These are phyloP conservation scores for Propithecus deckenii DNA, from an alignment of 2,797 vertebrate genomes.

Conservation along the genomic window DNA sequence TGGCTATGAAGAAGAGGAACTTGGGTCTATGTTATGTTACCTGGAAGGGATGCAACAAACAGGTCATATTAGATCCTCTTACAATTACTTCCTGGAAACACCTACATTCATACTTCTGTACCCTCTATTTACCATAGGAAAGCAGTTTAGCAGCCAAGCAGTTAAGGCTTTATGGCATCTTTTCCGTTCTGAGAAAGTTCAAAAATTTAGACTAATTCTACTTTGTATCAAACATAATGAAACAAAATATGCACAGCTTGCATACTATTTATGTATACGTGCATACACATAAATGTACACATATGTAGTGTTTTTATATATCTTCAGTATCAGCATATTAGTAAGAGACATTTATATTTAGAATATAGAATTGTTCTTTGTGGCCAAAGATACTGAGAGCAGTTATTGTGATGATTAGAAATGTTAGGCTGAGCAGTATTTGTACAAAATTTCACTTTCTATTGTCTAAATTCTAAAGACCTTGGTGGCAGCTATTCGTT, in stretches of 20 bases:
- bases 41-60: background rate
- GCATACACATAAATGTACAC: background rate
- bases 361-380: conserved; percentile 66
- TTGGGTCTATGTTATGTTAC: background rate
- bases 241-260: conserved; percentile 54
- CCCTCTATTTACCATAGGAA: background rate
- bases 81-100: background rate
- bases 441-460: conserved; percentile 33
- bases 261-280: background rate
- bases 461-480: background rate
- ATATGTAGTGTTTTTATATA: background rate
- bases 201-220: conserved; percentile 51
- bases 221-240: background rate
- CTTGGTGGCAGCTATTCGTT: conserved; percentile 59
- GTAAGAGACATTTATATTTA: conserved; percentile 65
- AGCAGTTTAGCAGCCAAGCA: conserved; percentile 8
- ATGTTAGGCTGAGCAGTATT: background rate
- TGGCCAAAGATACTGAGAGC: background rate
- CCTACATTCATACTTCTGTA: background rate
- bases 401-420: background rate
- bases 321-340: conserved; percentile 17
- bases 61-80: background rate
- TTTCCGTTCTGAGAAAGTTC: background rate
- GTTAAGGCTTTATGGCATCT: background rate
- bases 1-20: background rate